Percentiles rank a stretch among this genome's conserved stretches.
Conservation (phyloP, 1,140 invertebrate genomes). For the Drosophila auraria region DNA sequence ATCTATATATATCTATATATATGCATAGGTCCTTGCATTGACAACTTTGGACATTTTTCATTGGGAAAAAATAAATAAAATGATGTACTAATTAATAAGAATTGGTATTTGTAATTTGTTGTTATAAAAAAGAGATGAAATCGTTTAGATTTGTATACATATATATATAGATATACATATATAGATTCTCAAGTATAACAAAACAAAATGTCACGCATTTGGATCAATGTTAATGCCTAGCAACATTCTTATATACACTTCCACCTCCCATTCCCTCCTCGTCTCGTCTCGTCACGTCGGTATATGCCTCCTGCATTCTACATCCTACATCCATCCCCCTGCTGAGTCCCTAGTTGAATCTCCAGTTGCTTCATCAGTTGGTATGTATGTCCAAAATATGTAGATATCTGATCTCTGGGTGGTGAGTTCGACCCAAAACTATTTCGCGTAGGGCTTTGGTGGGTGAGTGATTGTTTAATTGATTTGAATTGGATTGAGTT, state of each 20-base stretch:
- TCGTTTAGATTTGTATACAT: conserved; percentile 35
- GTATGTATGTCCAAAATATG: conserved; percentile 30
- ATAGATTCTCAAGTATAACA: conserved; percentile 59
- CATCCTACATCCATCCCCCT: conserved; percentile 13
- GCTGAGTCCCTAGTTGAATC: conserved; percentile 12
- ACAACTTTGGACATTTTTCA: conserved; percentile 75
- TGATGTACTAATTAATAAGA: conserved; percentile 21
- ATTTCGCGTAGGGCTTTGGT: conserved; percentile 41
- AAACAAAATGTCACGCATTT: conserved; percentile 57
- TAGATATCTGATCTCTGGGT: conserved; percentile 30
- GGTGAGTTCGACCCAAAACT: conserved; percentile 44
- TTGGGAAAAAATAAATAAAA: conserved; percentile 28
- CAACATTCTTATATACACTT: conserved; percentile 72
- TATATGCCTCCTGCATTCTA: conserved; percentile 7
- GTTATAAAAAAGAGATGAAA: conserved; percentile 19
- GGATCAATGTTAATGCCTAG: conserved; percentile 63
- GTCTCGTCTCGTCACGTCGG: neutral
- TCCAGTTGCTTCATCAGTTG: conserved; percentile 22
- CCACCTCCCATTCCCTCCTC: conserved; percentile 37
- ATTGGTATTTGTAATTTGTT: conserved; percentile 20
- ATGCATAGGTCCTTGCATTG: conserved; percentile 61
- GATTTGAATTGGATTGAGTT: conserved; percentile 22
- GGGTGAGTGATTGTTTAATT: conserved; percentile 41
- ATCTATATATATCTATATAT: conserved; percentile 47
- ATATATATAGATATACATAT: conserved; percentile 41